Evolutionary conservation across 2,888 invertebrate genomes (phyloP), one percentile per base, ranked within the genome.

Genomic region (Agrotis puta): DNA sequence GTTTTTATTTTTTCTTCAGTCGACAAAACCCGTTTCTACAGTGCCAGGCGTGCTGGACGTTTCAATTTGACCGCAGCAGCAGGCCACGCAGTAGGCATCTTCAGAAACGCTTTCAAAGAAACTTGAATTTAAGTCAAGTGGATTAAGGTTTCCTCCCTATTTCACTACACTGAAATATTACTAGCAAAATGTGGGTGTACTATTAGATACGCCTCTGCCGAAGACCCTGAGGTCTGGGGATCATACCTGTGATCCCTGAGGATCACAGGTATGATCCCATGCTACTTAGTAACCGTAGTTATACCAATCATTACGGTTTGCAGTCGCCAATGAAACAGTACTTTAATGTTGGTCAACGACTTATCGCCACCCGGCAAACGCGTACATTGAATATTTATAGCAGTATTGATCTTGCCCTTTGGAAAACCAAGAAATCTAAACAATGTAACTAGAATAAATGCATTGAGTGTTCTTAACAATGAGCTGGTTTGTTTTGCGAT

Each of bases 371-470:
- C 81, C 71, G 81, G 85, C 86, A 86, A 84, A 86, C 70, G 84
- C 79, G 72, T 74, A 85, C 74, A 64, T 71, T 89, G 88, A 88
- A 90, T 91, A 91, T 91, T 87, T 85, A 90, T 87, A 70, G 67
- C 87, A 77, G 86, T 86, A 76, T 75, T 82, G 79, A 83, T 85
- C 85, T 83, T 83, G 87, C 79, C 87, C 88, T 87, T 80, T 79
- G 86, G 73, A 84, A 85, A 84, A 78, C 71, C 64, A 70, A 75
- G 62, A 61, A 64, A 69, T 69, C 48, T 67, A 50, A 48, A 76
- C 72, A 74, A 84, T 73, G 64, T 56, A 48, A 64, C 54, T 71
- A 73, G 71, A 75, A 71, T 74, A 70, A 75, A 71, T 74, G 62
- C 51, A 18, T 56, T 16, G 27, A 65, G 9, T 62, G 48, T 70